Conservation (phyloP, 1,140 invertebrate species). For the Holcopasites calliopsidis region DNA sequence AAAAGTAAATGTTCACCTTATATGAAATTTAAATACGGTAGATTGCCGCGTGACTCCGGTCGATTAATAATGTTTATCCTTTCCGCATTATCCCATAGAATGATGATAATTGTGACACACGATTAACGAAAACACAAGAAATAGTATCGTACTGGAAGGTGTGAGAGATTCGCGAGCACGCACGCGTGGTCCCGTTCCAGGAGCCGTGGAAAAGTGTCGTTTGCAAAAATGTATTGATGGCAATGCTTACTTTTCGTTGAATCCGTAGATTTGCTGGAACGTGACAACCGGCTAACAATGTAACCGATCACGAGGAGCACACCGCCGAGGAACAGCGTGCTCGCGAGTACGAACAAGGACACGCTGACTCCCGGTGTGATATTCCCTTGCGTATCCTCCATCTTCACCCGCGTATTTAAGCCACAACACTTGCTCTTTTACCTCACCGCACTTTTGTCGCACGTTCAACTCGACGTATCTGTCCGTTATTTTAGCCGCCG, state of each 20-base stretch:
- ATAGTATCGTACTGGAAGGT: no score
- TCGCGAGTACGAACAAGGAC: slow-evolving; percentile 31
- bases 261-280: slow-evolving; percentile 11
- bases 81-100: no score
- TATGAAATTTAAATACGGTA: no score
- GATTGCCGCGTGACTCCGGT: no score
- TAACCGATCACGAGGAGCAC: slow-evolving; percentile 41
- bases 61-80: no score
- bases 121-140: no score
- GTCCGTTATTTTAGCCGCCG: neutral
- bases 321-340: slow-evolving; percentile 43
- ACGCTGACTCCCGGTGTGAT: slow-evolving; percentile 14
- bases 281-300: slow-evolving; percentile 29
- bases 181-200: slow-evolving; percentile 24
- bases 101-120: no score
- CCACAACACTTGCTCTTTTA: slow-evolving; percentile 25
- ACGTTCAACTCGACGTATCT: neutral
- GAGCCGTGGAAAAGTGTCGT: neutral
- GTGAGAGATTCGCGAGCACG: slow-evolving; percentile 12
- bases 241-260: slow-evolving; percentile 54
- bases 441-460: slow-evolving; percentile 24
- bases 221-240: neutral
- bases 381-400: slow-evolving; percentile 46
- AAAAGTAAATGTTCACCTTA: no score
- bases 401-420: slow-evolving; percentile 44